phyloP scores from a whole-genome alignment of 2,113 vertebrate species.

The Taurulus bubalis region DNA sequence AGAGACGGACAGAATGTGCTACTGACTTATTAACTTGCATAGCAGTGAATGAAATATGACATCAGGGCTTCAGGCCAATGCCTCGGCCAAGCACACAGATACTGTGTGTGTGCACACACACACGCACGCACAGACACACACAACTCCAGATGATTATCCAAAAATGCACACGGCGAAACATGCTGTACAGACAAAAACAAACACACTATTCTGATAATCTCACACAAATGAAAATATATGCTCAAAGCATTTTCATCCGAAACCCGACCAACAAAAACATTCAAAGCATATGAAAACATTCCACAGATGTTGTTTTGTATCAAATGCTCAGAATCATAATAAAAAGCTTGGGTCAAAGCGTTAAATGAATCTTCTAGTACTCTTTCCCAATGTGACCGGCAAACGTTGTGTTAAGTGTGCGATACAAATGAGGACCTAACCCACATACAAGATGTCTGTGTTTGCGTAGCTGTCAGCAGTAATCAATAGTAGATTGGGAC shows the following conservation, averaged over 20 bases:
- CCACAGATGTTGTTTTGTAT: neutral
- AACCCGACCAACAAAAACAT: conserved; percentile 32
- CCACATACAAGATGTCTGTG: neutral
- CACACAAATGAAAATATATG: conserved; percentile 44
- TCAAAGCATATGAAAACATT: conserved; percentile 31
- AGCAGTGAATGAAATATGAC: conserved; percentile 71
- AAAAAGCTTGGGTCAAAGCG: neutral
- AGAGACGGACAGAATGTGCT: conserved; percentile 64
- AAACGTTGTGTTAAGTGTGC: neutral
- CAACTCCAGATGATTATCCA: conserved; percentile 45
- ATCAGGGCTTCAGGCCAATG: conserved; percentile 56
- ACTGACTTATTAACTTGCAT: conserved; percentile 72
- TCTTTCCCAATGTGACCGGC: neutral
- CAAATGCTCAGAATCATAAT: neutral
- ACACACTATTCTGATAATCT: conserved; percentile 45
- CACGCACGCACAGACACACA: too few species aligned
- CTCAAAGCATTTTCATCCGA: conserved; percentile 27
- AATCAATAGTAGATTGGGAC: neutral
- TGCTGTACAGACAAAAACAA: conserved; percentile 60
- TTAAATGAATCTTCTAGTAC: neutral
- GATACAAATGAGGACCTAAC: neutral
- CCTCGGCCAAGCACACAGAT: conserved; percentile 27
- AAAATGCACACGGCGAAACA: conserved; percentile 57
- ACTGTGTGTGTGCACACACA: conserved; percentile 19
- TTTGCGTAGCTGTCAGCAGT: neutral